Base-by-base conservation (phyloP, 2,113 vertebrate genomes). In the Hippopotamus amphibius region DNA sequence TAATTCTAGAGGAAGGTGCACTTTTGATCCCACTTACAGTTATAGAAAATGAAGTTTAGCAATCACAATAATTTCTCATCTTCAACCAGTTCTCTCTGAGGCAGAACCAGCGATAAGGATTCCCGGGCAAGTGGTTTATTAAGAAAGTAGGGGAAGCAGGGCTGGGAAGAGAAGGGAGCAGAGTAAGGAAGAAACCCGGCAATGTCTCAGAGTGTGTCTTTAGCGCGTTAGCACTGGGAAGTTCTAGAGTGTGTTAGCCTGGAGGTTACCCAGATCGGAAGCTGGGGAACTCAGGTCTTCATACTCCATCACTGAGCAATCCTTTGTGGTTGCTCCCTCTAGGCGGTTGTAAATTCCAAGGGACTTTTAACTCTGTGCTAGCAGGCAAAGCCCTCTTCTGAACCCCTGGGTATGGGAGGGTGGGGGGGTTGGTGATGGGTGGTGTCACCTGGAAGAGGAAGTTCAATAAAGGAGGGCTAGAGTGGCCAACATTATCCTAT, bases 401-500 rank as follows among this genome's bases (percentile, higher is more conserved):
- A 90, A 21, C 11, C 63, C 11, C 17, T 41, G 14, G 14, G 15
- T 37, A 22, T 28, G 1, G 28, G 41, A 6, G 7, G 1, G 5
- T 57, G 21, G 55, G 15, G 50, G 9, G 41, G 0, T 14, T 79
- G n/a, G 3, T 0, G 69, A 1, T 7, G 17, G 59, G 24, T 30
- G 33, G 11, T 16, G 3, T 43, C 57, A 83, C 82, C 4, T 33
- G 8, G 16, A 87, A 79, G 28, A 28, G 24, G 26, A 76, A 85
- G 8, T 71, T 83, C 84, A 76, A 0, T 71, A 43, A 92, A 74
- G 59, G 21, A 57, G 0, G 6, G 4, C 6, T 37, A 28, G 30
- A 17, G 7, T 7, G 11, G 22, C 10, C 30, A 30, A 16, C 0
- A 0, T 74, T 33, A 30, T 28, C 19, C 26, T n/a, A 33, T 1